A percentile compares a stretch with the other conserved stretches of the same genome.
phyloP scores from a whole-genome alignment of 2,113 vertebrate genomes.

The Phrynosoma platyrhinos region DNA sequence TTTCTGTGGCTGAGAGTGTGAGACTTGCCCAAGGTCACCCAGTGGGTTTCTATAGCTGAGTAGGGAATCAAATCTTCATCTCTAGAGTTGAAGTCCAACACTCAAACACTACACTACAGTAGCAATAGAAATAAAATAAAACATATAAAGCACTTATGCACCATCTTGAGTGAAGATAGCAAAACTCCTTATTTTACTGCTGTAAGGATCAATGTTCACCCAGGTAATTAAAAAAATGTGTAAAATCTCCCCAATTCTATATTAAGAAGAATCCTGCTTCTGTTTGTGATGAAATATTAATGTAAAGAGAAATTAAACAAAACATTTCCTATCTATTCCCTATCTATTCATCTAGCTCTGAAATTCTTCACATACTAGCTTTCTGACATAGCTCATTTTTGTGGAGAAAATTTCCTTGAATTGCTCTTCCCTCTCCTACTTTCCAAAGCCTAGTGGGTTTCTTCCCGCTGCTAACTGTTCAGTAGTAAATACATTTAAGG shows the following conservation, averaged over 20 bases:
- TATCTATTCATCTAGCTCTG: rapidly evolving
- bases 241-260: neutral
- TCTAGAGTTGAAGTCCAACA: too few relatives aligned
- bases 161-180: neutral
- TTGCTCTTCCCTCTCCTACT: neutral
- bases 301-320: neutral
- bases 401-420: neutral
- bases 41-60: too few relatives aligned
- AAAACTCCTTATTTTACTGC: neutral
- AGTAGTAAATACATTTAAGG: neutral
- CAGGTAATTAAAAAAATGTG: neutral
- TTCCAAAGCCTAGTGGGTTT: conserved; percentile 3
- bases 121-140: too few relatives aligned
- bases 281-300: neutral
- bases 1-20: too few relatives aligned
- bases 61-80: too few relatives aligned
- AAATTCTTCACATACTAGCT: conserved; percentile 35
- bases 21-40: too few relatives aligned
- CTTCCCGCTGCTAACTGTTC: rapidly evolving
- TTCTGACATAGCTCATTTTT: neutral
- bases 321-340: neutral
- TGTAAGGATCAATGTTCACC: neutral
- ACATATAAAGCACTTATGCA: too few relatives aligned
- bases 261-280: neutral
- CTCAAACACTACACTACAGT: too few relatives aligned